A percentile compares a stretch with the other conserved stretches of the same genome.
Evolutionary conservation across 2,113 vertebrate species (phyloP).

Genomic region (Tragelaphus scriptus): DNA sequence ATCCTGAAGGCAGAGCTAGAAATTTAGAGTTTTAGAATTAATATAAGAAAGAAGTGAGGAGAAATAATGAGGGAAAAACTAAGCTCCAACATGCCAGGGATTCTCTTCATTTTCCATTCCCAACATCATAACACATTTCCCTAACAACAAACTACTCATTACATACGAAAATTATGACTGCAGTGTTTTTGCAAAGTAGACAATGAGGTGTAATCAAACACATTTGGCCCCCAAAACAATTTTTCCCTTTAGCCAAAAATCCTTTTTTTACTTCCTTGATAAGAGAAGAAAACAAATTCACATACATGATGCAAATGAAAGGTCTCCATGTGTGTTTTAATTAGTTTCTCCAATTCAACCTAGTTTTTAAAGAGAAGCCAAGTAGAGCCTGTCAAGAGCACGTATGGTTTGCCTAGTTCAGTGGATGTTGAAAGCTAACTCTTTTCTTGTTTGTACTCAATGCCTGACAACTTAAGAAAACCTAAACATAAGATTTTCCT

Average conservation of each 20-base stretch:
- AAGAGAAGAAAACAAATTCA: conserved; percentile 66
- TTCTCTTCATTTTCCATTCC: conserved; percentile 51
- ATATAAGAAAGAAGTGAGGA: neutral
- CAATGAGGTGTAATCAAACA: conserved; percentile 43
- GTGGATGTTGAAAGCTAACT: neutral
- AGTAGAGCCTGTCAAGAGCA: conserved; percentile 31
- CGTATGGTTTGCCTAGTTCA: neutral
- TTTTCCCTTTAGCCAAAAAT: conserved; percentile 40
- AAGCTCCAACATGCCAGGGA: conserved; percentile 37
- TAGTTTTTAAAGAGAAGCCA: conserved; percentile 41
- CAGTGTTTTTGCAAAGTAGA: conserved; percentile 48
- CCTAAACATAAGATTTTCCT: conserved; percentile 20
- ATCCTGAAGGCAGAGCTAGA: neutral
- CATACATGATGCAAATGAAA: conserved; percentile 43
- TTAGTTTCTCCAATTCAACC: conserved; percentile 59
- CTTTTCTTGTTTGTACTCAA: conserved; percentile 41
- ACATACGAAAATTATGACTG: conserved; percentile 34
- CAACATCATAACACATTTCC: neutral
- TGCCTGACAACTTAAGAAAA: neutral
- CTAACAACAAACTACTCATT: conserved; percentile 50
- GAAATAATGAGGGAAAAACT: neutral
- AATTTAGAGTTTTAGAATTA: neutral
- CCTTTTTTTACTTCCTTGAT: conserved; percentile 57
- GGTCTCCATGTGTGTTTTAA: conserved; percentile 39
- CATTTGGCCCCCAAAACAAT: neutral